phyloP scores from a whole-genome alignment of 2,797 vertebrate species.

The Leuciscus waleckii region DNA sequence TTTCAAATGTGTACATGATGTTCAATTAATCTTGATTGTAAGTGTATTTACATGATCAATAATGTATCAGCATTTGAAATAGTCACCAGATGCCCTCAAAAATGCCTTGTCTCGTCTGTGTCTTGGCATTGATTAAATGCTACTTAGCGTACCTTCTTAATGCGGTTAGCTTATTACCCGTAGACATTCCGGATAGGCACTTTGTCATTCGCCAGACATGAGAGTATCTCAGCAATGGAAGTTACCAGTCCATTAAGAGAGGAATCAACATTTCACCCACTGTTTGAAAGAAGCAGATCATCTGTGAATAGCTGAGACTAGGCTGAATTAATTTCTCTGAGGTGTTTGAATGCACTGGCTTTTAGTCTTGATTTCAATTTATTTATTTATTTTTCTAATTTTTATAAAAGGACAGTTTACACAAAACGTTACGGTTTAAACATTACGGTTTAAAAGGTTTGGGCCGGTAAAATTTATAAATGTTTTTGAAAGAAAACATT shows the following conservation, averaged over 20 bases:
- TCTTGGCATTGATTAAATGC: slow-evolving; percentile 33
- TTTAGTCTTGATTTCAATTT: not conserved
- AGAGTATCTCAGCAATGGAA: slow-evolving; percentile 8
- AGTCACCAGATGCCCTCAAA: not conserved
- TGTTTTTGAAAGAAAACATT: no score
- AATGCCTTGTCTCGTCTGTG: not conserved
- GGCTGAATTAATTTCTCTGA: not conserved
- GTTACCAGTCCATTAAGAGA: not conserved
- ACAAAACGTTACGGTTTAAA: not conserved
- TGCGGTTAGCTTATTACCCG: not conserved
- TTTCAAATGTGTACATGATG: not conserved
- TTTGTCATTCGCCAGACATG: slow-evolving; percentile 3
- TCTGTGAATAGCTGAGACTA: not conserved
- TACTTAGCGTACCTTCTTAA: slow-evolving; percentile 13
- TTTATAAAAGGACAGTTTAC: not conserved
- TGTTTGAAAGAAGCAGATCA: slow-evolving; percentile 3
- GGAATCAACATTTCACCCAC: not conserved
- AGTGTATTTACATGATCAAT: not conserved
- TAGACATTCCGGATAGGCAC: not conserved
- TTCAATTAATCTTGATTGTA: not conserved
- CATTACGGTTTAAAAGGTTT: not conserved
- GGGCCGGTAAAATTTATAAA: not conserved
- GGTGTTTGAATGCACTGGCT: not conserved
- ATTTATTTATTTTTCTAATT: not conserved
- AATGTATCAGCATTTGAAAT: not conserved